Conservation (phyloP, 2,113 vertebrate species). For the Neoarius graeffei region DNA sequence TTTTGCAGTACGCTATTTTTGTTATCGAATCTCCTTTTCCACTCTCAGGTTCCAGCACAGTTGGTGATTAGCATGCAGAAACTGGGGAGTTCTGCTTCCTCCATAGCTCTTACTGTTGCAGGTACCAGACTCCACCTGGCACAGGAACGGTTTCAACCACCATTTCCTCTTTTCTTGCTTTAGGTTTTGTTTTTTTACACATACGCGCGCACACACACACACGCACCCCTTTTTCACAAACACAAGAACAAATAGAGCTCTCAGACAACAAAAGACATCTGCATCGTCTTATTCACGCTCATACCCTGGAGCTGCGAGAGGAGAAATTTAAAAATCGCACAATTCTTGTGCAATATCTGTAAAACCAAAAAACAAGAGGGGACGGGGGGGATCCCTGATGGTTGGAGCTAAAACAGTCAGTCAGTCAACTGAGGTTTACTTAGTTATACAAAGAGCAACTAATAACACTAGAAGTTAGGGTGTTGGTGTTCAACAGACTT, state of each 20-base stretch:
- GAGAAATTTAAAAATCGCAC: not conserved
- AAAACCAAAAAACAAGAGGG: not conserved
- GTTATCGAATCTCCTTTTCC: not conserved
- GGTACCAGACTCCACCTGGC: slow-evolving; percentile 60
- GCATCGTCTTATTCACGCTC: too few relatives aligned
- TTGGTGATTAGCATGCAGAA: slow-evolving; percentile 14
- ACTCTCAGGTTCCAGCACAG: not conserved
- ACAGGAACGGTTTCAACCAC: slow-evolving; percentile 73
- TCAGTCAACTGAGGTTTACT: too few relatives aligned
- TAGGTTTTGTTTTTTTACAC: too few relatives aligned
- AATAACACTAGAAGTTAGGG: not conserved
- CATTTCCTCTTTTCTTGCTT: slow-evolving; percentile 60
- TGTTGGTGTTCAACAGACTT: not conserved
- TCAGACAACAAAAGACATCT: not conserved
- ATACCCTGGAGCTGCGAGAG: not conserved
- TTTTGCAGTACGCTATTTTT: not conserved
- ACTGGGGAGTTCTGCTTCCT: slow-evolving; percentile 61
- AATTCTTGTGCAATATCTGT: not conserved
- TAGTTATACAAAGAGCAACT: not conserved
- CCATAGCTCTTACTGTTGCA: slow-evolving; percentile 51
- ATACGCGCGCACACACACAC: slow-evolving; percentile 10
- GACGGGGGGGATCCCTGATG: too few relatives aligned
- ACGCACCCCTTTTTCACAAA: not conserved
- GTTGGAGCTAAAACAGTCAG: not conserved
- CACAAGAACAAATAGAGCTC: not conserved